Evolutionary conservation across 2,113 vertebrate genomes (phyloP), one percentile per base, ranked within the genome.

Genomic region (Rhadina sibilatrix): DNA sequence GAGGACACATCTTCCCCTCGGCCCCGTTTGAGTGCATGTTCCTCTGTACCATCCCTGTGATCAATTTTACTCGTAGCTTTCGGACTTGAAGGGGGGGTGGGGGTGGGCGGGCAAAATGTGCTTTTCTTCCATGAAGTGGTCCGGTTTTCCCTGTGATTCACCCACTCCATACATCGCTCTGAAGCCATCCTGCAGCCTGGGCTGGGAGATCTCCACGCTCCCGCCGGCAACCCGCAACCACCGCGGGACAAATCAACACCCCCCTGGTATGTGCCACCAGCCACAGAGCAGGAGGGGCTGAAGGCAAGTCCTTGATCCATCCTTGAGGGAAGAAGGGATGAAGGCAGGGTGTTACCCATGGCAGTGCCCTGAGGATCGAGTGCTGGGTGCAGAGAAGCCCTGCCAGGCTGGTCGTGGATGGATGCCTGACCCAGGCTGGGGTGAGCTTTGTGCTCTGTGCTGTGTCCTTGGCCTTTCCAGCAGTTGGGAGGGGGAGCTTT

Each of bases 11-110:
- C 81, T 84, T 91, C 93, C 81, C 96, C 93, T 83, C n/a, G 23
- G 95, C 78, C 95, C 95, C 49, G 84, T 91, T 84, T 87, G 94
- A 96, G 93, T 96, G 98, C 98, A 98, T 98, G 98, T 96, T 97
- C 94, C 97, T 97, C 97, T 96, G n/a, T 94, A 23, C 95, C 98
- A 96, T 96, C 97, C 96, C 97, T 95, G 95, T 98, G 96, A 90
- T 95, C 46, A 25, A 89, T 96, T 95, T 96, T 95, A 89, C 79
- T 95, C 84, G 89, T 97, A 94, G 93, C 92, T 90, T 97, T 97
- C 84, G 87, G 86, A 96, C 90, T 92, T 92, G 91, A 87, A 87
- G 12, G 92, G 89, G 89, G 92, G 85, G 93, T 61, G 82, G 82
- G 96, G 59, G 83, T 30, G 90, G 91, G 80, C 2, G 80, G 95